Conservation (phyloP, 2,888 invertebrate genomes). For the Sisyra nigra region DNA sequence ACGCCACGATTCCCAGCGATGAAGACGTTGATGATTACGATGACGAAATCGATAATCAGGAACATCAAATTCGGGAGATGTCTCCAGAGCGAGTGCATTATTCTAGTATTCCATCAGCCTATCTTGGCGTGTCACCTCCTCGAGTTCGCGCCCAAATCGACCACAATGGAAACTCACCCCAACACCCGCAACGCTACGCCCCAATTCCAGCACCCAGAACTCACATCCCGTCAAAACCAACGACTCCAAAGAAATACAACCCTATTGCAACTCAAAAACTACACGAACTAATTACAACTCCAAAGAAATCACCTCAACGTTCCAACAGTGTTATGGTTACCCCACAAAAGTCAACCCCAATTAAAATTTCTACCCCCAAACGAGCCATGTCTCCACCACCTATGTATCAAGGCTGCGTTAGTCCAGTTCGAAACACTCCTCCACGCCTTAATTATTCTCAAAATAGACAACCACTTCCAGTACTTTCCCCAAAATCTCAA, state of each 20-base stretch:
- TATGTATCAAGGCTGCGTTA: conserved; percentile 21
- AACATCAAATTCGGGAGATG: neutral
- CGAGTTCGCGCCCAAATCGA: conserved; percentile 12
- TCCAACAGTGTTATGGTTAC: conserved; percentile 17
- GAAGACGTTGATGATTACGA: conserved; percentile 23
- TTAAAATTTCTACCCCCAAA: conserved; percentile 14
- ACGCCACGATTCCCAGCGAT: conserved; percentile 31
- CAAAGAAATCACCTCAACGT: conserved; percentile 37
- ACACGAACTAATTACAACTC: conserved; percentile 55
- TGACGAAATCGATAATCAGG: conserved; percentile 21
- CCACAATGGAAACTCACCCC: conserved; percentile 14
- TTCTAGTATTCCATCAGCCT: conserved; percentile 3
- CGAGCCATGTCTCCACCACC: conserved; percentile 20
- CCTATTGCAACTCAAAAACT: conserved; percentile 58
- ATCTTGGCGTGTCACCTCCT: neutral
- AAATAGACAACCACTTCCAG: neutral
- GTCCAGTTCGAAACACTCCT: neutral
- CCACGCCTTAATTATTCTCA: conserved; percentile 11
- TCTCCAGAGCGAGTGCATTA: conserved; percentile 4
- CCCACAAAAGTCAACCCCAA: conserved; percentile 17
- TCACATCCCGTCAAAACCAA: conserved; percentile 15
- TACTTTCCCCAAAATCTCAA: conserved; percentile 34
- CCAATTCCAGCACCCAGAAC: conserved; percentile 9
- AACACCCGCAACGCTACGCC: conserved; percentile 6
- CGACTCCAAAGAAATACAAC: conserved; percentile 37